These are phyloP conservation scores for Hydrocynus forskahlii DNA, from an alignment of 2,797 vertebrate genomes.

Conservation along the genomic window DNA sequence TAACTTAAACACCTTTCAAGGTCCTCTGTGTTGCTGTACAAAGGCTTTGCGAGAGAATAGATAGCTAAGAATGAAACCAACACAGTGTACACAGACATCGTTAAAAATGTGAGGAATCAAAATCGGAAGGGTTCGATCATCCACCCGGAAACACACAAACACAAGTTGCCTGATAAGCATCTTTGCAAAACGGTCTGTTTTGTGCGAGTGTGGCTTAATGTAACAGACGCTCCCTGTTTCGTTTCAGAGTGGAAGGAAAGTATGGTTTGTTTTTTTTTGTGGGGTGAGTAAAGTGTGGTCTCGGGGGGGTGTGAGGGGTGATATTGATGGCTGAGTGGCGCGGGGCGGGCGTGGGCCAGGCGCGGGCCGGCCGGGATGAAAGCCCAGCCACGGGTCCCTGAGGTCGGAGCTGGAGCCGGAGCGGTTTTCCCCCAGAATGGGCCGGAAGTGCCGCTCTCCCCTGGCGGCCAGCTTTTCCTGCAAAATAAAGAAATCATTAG, in stretches of 20 bases:
- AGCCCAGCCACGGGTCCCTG: conserved; percentile 66
- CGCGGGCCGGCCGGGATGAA: conserved; percentile 71
- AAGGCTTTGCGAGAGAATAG: no score
- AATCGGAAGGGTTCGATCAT: no score
- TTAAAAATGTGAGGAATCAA: no score
- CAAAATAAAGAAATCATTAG: conserved; percentile 89
- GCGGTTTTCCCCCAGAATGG: conserved; percentile 71
- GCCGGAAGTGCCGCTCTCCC: conserved; percentile 83
- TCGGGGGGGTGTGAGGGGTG: conserved; percentile 57
- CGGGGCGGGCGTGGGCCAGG: conserved; percentile 61
- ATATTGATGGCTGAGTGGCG: conserved; percentile 81
- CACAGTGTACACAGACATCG: no score
- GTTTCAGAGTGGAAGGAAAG: conserved; percentile 47
- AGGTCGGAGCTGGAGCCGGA: conserved; percentile 77
- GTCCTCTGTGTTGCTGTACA: no score
- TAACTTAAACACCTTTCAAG: no score
- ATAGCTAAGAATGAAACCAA: no score
- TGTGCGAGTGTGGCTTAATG: conserved; percentile 40
- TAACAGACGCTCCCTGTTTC: conserved; percentile 52
- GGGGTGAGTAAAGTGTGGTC: conserved; percentile 48
- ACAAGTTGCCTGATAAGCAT: conserved; percentile 9
- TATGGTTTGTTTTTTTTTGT: conserved; percentile 51
- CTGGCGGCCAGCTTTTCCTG: conserved; percentile 84
- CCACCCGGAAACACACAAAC: no score
- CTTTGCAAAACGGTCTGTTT: conserved; percentile 30